Conservation (phyloP, 2,888 invertebrate species). For the Stenodera caucasica region DNA sequence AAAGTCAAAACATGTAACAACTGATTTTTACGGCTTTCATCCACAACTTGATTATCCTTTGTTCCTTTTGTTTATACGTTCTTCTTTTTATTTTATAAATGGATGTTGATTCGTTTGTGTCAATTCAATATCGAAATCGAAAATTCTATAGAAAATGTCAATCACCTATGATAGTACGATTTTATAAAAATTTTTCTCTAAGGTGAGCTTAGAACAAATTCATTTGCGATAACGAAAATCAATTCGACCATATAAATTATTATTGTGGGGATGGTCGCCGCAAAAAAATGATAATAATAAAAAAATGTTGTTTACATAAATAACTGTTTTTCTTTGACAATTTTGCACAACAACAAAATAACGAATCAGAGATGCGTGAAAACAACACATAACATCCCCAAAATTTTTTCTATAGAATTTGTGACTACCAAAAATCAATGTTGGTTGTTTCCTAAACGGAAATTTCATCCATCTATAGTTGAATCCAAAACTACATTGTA, state of each 20-base stretch:
- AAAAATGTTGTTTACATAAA: constrained; percentile 1
- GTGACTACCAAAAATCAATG: neutral
- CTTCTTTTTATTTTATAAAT: neutral
- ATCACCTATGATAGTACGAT: too few species aligned
- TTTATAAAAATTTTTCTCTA: too few species aligned
- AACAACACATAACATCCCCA: neutral
- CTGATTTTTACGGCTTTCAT: constrained; percentile 18
- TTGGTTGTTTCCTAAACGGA: neutral
- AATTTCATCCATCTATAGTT: too few species aligned
- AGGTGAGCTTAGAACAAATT: too few species aligned
- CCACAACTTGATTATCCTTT: constrained; percentile 19
- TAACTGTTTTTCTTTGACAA: neutral
- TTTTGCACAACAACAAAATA: neutral
- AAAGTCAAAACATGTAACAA: neutral
- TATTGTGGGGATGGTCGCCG: neutral
- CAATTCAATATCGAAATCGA: neutral
- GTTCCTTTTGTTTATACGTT: constrained; percentile 21
- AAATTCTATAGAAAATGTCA: neutral
- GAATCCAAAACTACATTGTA: too few species aligned
- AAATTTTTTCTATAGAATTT: neutral
- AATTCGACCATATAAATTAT: neutral
- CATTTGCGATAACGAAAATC: neutral
- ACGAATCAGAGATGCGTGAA: neutral
- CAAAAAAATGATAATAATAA: too few species aligned
- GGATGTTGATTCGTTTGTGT: neutral